Evolutionary conservation across 30 jellyfish, hydroid and myxozoan species (phyloP).

Genomic region (Aurelia coerulea): DNA sequence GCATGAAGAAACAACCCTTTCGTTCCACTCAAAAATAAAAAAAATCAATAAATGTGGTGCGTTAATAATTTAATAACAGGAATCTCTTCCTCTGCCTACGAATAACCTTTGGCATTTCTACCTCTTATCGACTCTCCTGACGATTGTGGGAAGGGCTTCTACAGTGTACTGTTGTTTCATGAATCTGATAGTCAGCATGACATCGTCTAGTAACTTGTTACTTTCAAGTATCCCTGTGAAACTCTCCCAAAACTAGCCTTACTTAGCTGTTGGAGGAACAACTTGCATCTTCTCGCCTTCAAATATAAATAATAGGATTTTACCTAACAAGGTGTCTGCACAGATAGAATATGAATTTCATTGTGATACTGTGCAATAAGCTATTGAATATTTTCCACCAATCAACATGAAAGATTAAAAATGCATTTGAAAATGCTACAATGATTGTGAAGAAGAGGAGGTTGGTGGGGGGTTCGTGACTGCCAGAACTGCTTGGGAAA

Average conservation of each 20-base stretch:
- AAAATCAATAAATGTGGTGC: too few species aligned
- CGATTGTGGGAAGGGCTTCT: neutral
- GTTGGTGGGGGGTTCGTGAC: too few species aligned
- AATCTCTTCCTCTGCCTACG: neutral
- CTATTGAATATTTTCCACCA: neutral
- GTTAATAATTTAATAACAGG: neutral
- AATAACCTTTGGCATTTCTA: neutral
- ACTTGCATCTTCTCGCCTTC: constrained; percentile 4
- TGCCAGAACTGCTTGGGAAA: too few species aligned
- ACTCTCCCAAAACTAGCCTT: neutral
- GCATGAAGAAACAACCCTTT: too few species aligned
- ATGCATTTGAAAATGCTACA: too few species aligned
- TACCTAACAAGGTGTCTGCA: too few species aligned
- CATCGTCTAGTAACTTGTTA: neutral
- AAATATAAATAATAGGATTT: neutral
- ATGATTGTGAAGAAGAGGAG: too few species aligned
- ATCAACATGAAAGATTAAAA: neutral
- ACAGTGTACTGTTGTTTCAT: neutral
- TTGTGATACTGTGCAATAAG: neutral
- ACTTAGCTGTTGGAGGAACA: neutral
- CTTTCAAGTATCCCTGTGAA: neutral
- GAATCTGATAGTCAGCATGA: neutral
- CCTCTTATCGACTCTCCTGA: constrained; percentile 6
- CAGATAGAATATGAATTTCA: too few species aligned
- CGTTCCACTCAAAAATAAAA: too few species aligned